Evolutionary conservation across 2,113 vertebrate species (phyloP).

Genomic region (Microtus richardsoni): DNA sequence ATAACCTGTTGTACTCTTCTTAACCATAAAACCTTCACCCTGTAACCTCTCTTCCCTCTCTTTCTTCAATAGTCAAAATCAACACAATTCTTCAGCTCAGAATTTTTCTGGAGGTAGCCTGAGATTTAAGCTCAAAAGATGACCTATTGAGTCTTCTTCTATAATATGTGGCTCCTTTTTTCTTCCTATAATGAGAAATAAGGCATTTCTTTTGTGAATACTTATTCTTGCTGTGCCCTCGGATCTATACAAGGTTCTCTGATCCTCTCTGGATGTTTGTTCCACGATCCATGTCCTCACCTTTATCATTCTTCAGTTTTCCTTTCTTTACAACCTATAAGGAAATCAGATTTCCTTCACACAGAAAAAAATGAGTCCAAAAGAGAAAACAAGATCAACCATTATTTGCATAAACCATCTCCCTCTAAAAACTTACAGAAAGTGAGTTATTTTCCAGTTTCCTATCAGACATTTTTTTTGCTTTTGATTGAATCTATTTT

Average conservation of each 20-base stretch:
- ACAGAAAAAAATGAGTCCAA: neutral
- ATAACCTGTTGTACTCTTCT: slow-evolving; percentile 13
- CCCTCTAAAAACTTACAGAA: neutral
- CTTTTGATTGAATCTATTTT: neutral
- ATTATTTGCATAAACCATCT: neutral
- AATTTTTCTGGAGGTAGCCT: slow-evolving; percentile 38
- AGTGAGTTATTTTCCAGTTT: neutral
- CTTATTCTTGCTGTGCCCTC: neutral
- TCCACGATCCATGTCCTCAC: neutral
- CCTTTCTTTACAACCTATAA: neutral
- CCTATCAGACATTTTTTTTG: slow-evolving; percentile 18
- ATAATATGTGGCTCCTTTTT: neutral
- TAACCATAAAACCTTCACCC: neutral
- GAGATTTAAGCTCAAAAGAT: slow-evolving; percentile 21
- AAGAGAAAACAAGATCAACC: neutral
- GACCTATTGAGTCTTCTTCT: neutral
- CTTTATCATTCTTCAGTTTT: neutral
- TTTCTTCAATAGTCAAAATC: neutral
- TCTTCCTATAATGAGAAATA: neutral
- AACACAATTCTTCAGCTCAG: slow-evolving; percentile 4
- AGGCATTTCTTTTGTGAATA: neutral
- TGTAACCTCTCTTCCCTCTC: neutral
- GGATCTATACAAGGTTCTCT: neutral
- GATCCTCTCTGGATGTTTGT: neutral
- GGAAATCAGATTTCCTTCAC: neutral